phyloP scores from a whole-genome alignment of 2,888 invertebrate genomes.

The Athalia rosae region DNA sequence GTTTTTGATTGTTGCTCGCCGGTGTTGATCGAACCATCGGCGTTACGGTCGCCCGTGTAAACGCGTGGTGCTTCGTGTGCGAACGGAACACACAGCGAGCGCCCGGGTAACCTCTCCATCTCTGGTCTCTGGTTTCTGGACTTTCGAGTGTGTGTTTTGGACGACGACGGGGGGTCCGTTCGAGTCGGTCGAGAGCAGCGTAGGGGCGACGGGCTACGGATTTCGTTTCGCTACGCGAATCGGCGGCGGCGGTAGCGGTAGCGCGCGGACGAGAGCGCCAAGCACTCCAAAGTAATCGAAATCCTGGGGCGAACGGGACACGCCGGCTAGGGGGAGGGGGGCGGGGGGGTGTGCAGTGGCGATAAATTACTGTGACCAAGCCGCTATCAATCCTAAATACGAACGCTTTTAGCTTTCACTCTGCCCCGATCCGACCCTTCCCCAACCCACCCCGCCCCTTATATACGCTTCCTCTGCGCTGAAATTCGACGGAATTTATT shows the following conservation, averaged over 20 bases:
- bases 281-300: slow-evolving; percentile 66
- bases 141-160: slow-evolving; percentile 1
- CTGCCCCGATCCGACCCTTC: slow-evolving; percentile 42
- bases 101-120: slow-evolving; percentile 15
- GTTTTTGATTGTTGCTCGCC: slow-evolving; percentile 63
- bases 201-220: slow-evolving; percentile 48
- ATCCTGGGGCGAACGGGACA: slow-evolving; percentile 53
- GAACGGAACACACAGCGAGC: neutral
- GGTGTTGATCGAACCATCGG: slow-evolving; percentile 59
- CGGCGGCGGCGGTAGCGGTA: neutral
- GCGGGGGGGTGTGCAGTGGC: slow-evolving; percentile 48
- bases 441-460: neutral
- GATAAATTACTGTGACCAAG: slow-evolving; percentile 63
- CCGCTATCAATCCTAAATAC: slow-evolving; percentile 62
- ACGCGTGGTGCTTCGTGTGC: slow-evolving; percentile 1
- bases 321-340: slow-evolving; percentile 29
- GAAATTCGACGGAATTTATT: neutral
- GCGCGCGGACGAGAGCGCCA: slow-evolving; percentile 4
- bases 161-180: slow-evolving; percentile 37
- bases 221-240: slow-evolving; percentile 59
- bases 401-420: slow-evolving; percentile 57
- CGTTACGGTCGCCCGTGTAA: slow-evolving; percentile 26
- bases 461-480: neutral
- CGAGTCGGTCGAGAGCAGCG: slow-evolving; percentile 4
- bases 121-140: slow-evolving; percentile 12